Percentiles rank a stretch among this genome's conserved stretches.
These are phyloP conservation scores for Medauroidea extradentata DNA, from an alignment of 1,140 invertebrate species.

Conservation along the genomic window DNA sequence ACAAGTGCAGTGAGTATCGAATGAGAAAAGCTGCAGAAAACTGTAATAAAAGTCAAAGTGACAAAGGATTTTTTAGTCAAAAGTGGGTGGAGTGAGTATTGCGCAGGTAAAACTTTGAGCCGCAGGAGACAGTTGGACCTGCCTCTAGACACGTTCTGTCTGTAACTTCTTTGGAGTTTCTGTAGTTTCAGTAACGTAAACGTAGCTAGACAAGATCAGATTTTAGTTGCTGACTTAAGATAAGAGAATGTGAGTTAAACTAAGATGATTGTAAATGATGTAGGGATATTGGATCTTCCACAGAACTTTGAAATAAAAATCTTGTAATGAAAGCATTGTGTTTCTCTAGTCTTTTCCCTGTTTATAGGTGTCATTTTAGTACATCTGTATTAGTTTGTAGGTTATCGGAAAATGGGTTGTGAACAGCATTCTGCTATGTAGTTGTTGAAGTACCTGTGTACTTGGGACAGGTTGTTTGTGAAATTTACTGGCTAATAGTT, in stretches of 20 bases:
- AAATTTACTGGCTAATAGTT: too few relatives aligned
- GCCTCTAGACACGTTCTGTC: background rate
- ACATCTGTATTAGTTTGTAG: too few relatives aligned
- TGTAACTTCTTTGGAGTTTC: conserved; percentile 19
- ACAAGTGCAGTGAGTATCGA: too few relatives aligned
- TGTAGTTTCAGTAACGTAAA: conserved; percentile 18
- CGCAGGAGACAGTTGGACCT: background rate
- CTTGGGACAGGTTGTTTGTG: too few relatives aligned
- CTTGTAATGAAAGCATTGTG: conserved; percentile 22
- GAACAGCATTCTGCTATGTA: too few relatives aligned
- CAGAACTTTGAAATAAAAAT: conserved; percentile 22
- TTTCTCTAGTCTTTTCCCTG: background rate
- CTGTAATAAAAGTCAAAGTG: too few relatives aligned
- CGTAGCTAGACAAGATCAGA: conserved; percentile 8
- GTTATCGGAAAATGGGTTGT: too few relatives aligned
- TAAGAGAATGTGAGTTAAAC: conserved; percentile 1
- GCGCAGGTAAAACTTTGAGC: background rate
- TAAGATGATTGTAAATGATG: conserved; percentile 12
- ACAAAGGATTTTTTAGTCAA: too few relatives aligned
- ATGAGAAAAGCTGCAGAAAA: too few relatives aligned
- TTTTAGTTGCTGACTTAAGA: conserved; percentile 20
- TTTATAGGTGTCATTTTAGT: too few relatives aligned
- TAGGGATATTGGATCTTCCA: conserved; percentile 24
- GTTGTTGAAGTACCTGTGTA: too few relatives aligned
- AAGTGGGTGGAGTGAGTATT: background rate